phyloP scores from a whole-genome alignment of 2,797 vertebrate genomes.

The Tapirus indicus region DNA sequence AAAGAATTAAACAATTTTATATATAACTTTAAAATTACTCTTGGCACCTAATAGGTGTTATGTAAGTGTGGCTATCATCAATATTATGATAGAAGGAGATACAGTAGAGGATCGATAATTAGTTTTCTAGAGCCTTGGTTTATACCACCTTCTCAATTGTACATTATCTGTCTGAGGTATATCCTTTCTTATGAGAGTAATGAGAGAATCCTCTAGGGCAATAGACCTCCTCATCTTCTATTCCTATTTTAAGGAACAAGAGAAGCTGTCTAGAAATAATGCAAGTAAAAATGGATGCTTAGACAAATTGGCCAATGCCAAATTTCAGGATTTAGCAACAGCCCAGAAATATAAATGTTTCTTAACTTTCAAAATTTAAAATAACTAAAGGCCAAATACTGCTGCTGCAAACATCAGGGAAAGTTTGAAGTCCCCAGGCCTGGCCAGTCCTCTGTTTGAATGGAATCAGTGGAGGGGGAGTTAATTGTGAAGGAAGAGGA shows the following conservation, averaged over 20 bases:
- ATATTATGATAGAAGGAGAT: background rate
- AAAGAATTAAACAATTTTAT: background rate
- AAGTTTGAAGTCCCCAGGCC: background rate
- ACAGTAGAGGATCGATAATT: background rate
- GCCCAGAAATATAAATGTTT: background rate
- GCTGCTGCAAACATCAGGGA: background rate
- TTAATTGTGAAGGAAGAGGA: background rate
- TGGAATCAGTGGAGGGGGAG: background rate
- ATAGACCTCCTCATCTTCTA: background rate
- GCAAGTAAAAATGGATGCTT: background rate
- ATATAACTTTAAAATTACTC: background rate
- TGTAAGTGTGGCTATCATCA: background rate
- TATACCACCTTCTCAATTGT: background rate
- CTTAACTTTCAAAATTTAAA: conserved; percentile 2
- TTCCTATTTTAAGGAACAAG: conserved; percentile 46
- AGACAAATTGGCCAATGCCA: background rate
- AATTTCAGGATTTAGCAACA: conserved; percentile 22
- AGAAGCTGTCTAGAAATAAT: conserved; percentile 27
- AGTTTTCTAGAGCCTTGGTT: background rate
- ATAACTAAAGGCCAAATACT: background rate
- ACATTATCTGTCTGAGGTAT: background rate
- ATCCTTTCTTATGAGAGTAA: background rate
- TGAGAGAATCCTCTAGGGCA: background rate
- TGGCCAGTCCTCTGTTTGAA: background rate
- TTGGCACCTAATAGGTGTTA: background rate